Evolutionary conservation across 2,797 vertebrate species (phyloP).

Genomic region (Monodelphis domestica): DNA sequence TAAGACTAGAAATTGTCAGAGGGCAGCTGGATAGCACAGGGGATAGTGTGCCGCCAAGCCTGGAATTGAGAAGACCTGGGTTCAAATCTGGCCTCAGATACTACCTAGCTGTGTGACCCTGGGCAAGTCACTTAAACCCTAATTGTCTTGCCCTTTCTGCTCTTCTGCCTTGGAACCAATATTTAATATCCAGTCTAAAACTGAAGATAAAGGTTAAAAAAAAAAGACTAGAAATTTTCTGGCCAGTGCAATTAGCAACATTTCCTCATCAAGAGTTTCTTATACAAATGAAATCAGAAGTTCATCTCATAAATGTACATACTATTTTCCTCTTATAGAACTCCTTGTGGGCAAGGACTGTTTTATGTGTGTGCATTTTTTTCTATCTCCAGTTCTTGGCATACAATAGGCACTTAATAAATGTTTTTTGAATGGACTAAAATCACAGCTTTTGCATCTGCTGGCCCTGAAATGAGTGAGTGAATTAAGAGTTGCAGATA

Average conservation of each 20-base stretch:
- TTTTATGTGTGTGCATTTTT: neutral
- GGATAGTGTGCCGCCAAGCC: no score
- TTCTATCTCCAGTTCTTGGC: neutral
- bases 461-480: neutral
- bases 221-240: neutral
- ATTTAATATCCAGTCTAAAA: no score
- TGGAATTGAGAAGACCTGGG: no score
- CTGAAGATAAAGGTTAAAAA: no score
- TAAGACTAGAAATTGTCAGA: neutral
- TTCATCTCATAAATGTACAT: neutral
- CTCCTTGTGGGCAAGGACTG: neutral
- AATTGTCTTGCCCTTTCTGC: no score
- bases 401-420: neutral
- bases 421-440: neutral
- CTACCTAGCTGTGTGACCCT: no score
- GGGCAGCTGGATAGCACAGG: no score
- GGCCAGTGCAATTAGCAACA: neutral
- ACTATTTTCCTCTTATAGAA: neutral
- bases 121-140: no score
- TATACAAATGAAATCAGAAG: neutral
- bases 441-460: slow-evolving; percentile 19
- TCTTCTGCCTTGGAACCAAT: no score
- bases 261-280: neutral
- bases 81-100: no score
- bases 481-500: slow-evolving; percentile 62